These are phyloP conservation scores for Triplophysa siluroides DNA, from an alignment of 2,113 vertebrate species.

Conservation along the genomic window DNA sequence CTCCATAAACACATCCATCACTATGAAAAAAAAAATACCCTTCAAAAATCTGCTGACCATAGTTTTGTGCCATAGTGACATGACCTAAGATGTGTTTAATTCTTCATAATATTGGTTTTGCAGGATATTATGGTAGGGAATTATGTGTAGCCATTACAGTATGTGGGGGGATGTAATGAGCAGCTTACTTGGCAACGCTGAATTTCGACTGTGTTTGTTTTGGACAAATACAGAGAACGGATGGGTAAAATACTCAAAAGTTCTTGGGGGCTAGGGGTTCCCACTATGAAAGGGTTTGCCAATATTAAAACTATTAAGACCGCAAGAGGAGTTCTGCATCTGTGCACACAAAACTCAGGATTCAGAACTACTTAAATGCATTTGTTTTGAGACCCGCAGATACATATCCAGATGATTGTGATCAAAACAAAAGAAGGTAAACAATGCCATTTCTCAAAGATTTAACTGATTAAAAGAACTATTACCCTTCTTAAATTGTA, in stretches of 20 bases:
- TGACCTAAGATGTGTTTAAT: slow-evolving; percentile 49
- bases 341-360: slow-evolving; percentile 65
- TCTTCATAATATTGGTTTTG: background rate
- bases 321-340: slow-evolving; percentile 64
- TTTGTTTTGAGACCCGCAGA: slow-evolving; percentile 58
- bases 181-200: background rate
- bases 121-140: background rate
- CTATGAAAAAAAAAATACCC: slow-evolving; percentile 71
- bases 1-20: slow-evolving; percentile 71
- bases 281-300: slow-evolving; percentile 51
- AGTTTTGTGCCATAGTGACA: slow-evolving; percentile 71
- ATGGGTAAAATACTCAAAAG: slow-evolving; percentile 29
- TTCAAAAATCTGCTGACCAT: slow-evolving; percentile 75
- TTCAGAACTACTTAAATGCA: slow-evolving; percentile 47
- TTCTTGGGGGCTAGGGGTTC: slow-evolving; percentile 9
- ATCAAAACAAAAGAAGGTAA: slow-evolving; percentile 52
- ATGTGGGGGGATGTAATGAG: background rate
- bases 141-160: background rate
- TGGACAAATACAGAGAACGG: slow-evolving; percentile 30
- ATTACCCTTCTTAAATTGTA: too few species aligned
- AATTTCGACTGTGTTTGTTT: background rate
- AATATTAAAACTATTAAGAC: slow-evolving; percentile 74
- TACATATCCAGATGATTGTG: slow-evolving; percentile 59
- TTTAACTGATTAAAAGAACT: too few species aligned
- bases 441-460: slow-evolving; percentile 37